These are phyloP conservation scores for Muscidifurax raptorellus DNA, from an alignment of 1,140 invertebrate genomes.

Conservation along the genomic window DNA sequence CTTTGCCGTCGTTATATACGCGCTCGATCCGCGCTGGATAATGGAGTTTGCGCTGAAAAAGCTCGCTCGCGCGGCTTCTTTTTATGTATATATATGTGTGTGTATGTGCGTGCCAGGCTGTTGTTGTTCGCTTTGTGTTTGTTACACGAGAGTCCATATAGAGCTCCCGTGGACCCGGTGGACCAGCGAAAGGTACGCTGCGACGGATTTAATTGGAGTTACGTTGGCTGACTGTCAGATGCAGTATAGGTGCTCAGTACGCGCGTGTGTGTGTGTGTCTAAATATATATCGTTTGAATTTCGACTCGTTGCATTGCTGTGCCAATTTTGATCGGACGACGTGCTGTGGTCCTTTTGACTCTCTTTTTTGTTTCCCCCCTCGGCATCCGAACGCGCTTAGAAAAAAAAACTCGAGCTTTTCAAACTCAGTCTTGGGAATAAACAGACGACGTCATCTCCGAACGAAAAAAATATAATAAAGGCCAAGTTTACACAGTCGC, in stretches of 20 bases:
- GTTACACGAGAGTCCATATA: not conserved
- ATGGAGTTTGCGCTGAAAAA: not conserved
- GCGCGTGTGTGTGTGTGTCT: not conserved
- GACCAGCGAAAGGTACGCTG: not conserved
- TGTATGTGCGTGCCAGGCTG: not conserved
- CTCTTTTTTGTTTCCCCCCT: too few species aligned
- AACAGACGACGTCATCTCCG: not conserved
- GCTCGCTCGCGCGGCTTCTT: not conserved
- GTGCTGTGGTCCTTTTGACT: too few species aligned
- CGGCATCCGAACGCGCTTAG: too few species aligned
- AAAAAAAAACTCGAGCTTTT: too few species aligned
- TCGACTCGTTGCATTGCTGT: not conserved
- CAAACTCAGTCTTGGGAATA: not conserved
- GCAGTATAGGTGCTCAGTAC: not conserved
- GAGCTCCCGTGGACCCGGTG: not conserved
- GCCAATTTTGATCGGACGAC: not conserved
- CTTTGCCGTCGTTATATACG: conserved; percentile 7
- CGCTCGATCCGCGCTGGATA: not conserved
- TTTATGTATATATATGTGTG: too few species aligned
- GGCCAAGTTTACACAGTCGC: not conserved
- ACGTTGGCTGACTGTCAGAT: not conserved
- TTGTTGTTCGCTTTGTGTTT: not conserved
- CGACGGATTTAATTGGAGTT: conserved; percentile 24
- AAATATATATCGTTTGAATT: not conserved
- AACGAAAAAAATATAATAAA: too few species aligned